Evolutionary conservation across 2,888 invertebrate genomes (phyloP).

Genomic region (Anthophora plumipes): DNA sequence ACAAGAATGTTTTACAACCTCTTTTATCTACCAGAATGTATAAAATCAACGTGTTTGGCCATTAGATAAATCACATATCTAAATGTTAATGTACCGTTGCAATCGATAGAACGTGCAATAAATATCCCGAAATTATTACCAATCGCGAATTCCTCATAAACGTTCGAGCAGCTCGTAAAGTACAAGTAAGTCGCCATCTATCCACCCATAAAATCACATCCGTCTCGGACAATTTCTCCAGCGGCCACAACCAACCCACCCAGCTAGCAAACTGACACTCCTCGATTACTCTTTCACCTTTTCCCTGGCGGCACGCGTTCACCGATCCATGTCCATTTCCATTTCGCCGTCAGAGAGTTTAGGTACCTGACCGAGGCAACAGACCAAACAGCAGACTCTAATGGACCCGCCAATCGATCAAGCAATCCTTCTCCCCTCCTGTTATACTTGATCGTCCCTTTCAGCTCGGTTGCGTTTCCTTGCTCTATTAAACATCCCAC

Average conservation of each 20-base stretch:
- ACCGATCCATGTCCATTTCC: constrained; percentile 31
- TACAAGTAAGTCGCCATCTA: background rate
- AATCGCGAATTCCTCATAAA: too few relatives aligned
- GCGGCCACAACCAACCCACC: background rate
- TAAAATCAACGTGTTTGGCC: too few relatives aligned
- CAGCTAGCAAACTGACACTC: background rate
- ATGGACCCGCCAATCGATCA: constrained; percentile 44
- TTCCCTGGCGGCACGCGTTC: background rate
- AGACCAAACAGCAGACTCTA: constrained; percentile 9
- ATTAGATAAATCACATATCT: too few relatives aligned
- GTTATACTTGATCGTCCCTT: constrained; percentile 26
- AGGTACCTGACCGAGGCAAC: constrained; percentile 13
- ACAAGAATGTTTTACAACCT: too few relatives aligned
- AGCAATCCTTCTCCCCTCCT: too few relatives aligned
- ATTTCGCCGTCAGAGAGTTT: background rate
- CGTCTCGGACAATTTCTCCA: background rate
- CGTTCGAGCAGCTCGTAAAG: too few relatives aligned
- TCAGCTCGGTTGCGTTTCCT: constrained; percentile 50
- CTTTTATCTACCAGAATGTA: too few relatives aligned
- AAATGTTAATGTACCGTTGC: too few relatives aligned
- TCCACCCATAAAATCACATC: background rate
- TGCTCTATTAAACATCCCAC: constrained; percentile 42
- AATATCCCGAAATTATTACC: too few relatives aligned
- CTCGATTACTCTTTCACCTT: constrained; percentile 22
- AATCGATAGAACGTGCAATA: too few relatives aligned